Base-by-base conservation (phyloP, 2,888 invertebrate species). In the Ophion obscuratus region DNA sequence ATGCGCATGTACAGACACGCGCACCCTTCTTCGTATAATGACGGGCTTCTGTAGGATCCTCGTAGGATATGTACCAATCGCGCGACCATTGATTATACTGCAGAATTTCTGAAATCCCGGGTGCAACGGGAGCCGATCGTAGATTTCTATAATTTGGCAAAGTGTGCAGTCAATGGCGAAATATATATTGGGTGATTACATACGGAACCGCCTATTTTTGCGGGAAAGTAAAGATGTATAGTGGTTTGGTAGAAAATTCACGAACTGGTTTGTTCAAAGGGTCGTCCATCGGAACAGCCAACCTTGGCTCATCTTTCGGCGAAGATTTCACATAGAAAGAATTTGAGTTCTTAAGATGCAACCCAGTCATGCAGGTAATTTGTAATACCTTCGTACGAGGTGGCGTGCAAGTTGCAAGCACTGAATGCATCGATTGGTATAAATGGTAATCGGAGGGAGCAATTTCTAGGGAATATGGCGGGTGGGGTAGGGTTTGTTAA, bases 91-190 rank as follows among this genome's bases (percentile, higher is more conserved):
- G 61, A 57, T 83, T 61, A 67, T 61, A 14, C 53, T n/a, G 36
- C n/a, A 64, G 24, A 24, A 73, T 20, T 44, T 61, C 47, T 62
- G 61, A 68, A 83, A 74, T 68, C 53, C 40, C 79, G 68, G 68
- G 74, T 79, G 78, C 67, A 75, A 67, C 74, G 24, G 74, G 27
- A n/a, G 31, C 7, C 36, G 2, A 17, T 9, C 47, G 7, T 24
- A 9, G 62, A 75, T 74, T 40, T 79, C 53, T 79, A 73, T 83
- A 61, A 79, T 79, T 53, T 62, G 53, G 7, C 24, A 14, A 53
- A 83, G 10, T 78, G 68, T 62, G 61, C 68, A 40, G 24, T 40
- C 57, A 31, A 47, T 14, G 24, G 20, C 20, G 67, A 68, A 68
- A 68, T 68, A 68, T 40, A 71, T 27, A n/a, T 40, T 40, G 9